phyloP scores from a whole-genome alignment of 2,888 invertebrate genomes.

The Aphidius colemani region DNA sequence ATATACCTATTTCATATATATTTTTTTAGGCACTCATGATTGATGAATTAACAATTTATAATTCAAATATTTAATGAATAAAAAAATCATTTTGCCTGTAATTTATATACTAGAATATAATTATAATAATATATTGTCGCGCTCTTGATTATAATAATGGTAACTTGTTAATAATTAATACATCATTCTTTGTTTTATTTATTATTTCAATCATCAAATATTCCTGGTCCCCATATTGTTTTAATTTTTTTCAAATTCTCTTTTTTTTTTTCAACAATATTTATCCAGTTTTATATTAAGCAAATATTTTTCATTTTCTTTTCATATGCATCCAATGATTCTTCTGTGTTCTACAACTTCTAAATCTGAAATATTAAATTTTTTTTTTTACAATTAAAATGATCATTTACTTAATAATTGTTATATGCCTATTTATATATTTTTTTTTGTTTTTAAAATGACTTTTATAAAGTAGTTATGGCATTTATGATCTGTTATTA shows the following conservation, averaged over 20 bases:
- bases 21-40: constrained; percentile 12
- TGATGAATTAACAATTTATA: constrained; percentile 14
- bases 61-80: constrained; percentile 13
- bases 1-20: constrained; percentile 1
- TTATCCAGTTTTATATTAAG: neutral
- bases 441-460: constrained; percentile 1
- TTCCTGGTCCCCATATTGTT: constrained; percentile 8
- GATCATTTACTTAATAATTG: constrained; percentile 9
- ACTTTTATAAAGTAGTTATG: neutral
- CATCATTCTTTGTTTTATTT: no score
- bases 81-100: constrained; percentile 14
- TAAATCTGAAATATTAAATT: constrained; percentile 45
- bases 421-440: constrained; percentile 1
- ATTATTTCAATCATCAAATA: neutral
- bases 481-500: constrained; percentile 4
- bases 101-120: neutral
- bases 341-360: constrained; percentile 47
- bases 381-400: constrained; percentile 5
- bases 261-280: constrained; percentile 1
- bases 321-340: constrained; percentile 54
- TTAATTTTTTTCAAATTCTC: constrained; percentile 4
- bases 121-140: constrained; percentile 21
- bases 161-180: constrained; percentile 4
- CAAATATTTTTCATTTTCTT: neutral
- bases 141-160: constrained; percentile 15